Evolutionary conservation across 2,113 vertebrate species (phyloP), one percentile per base, ranked within the genome.

Genomic region (Rana temporaria): DNA sequence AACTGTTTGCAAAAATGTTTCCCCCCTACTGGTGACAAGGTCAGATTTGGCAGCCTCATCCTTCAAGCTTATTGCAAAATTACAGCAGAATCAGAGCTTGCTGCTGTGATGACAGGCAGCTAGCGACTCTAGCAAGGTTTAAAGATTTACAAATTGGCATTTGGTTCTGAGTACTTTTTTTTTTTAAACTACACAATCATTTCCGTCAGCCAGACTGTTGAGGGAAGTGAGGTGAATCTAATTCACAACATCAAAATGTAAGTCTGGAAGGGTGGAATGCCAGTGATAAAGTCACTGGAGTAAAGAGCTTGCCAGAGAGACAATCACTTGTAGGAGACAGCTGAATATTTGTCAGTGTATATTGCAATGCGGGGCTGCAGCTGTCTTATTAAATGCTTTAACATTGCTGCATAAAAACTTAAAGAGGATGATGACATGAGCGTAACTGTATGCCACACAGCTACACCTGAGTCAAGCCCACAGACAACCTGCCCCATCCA

Each of bases 71-170:
- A 75, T 75, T 75, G 57, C 72, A 75, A 75, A 75, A 75, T 75
- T 75, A 75, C 32, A 62, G 72, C 72, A 62, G 48, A 70, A 57
- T 75, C 56, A 75, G 60, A 75, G 30, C 72, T 62, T 60, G 19
- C 72, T 34, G 59, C 72, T 42, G 72, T 60, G 72, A 75, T 75
- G 72, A 75, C 72, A 75, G 57, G 56, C 72, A 62, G 72, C 72
- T 57, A 22, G 72, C 9, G 72, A 75, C 57, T 57, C 72, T 57
- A 57, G n/a, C 38, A 32, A 75, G 72, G 72, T 60, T 62, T 62
- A 42, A 42, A 75, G 57, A 32, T 75, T 60, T 75, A 62, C 72
- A 75, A 75, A 75, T 75, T 75, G 72, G 72, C 72, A 75, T 75
- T 73, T 75, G 14, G 57, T 60, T 60, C 55, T 42, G 34, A 48